phyloP scores from a whole-genome alignment of 23 tunicate species.

The Trididemnum clinides region DNA sequence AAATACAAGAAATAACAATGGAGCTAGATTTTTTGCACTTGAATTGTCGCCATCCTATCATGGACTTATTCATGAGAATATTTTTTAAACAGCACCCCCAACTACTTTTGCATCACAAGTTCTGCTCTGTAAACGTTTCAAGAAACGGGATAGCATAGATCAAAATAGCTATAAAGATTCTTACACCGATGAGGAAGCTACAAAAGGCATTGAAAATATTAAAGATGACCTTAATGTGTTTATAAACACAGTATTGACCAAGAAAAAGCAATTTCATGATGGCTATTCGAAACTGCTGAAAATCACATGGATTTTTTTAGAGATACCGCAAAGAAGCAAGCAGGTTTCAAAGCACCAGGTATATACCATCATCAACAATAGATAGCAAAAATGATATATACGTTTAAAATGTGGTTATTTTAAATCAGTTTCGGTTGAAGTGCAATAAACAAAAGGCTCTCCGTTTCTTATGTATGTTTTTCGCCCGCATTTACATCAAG shows the following conservation, averaged over 20 bases:
- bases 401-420: too few relatives aligned
- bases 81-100: too few relatives aligned
- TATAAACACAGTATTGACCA: not conserved
- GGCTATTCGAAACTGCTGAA: not conserved
- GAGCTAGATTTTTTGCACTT: not conserved
- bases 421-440: too few relatives aligned
- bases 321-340: too few relatives aligned
- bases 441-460: too few relatives aligned
- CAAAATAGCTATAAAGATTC: not conserved
- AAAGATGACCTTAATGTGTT: not conserved
- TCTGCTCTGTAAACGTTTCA: constrained; percentile 9
- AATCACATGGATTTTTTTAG: not conserved
- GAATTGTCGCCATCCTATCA: not conserved
- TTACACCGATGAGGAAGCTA: constrained; percentile 17
- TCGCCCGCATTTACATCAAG: too few relatives aligned
- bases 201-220: too few relatives aligned
- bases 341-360: too few relatives aligned
- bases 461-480: too few relatives aligned
- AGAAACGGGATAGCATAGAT: not conserved
- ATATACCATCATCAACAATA: too few relatives aligned
- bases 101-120: constrained; percentile 3
- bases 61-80: too few relatives aligned
- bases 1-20: not conserved
- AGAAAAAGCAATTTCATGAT: not conserved
- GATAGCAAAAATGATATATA: too few relatives aligned